phyloP scores from a whole-genome alignment of 2,797 vertebrate genomes.

The Limnodromus scolopaceus region DNA sequence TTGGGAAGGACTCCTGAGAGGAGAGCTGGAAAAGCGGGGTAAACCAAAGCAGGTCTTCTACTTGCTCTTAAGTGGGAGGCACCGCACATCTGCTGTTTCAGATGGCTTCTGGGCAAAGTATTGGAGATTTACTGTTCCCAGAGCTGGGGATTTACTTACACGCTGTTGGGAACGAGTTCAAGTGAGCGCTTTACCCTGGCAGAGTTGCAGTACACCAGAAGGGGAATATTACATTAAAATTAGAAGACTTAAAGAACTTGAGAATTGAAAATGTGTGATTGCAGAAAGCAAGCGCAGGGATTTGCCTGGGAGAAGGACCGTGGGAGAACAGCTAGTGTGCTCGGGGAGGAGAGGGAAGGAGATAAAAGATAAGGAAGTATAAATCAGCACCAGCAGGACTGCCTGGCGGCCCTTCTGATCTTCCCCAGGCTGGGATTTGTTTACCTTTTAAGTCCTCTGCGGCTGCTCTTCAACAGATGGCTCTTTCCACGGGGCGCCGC shows the following conservation, averaged over 20 bases:
- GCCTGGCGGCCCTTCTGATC: slow-evolving; percentile 53
- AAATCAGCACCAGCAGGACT: slow-evolving; percentile 10
- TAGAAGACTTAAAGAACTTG: neutral
- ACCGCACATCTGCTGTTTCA: neutral
- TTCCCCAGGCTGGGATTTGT: slow-evolving; percentile 7
- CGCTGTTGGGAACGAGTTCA: neutral
- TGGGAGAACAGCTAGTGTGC: slow-evolving; percentile 40
- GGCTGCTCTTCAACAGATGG: neutral
- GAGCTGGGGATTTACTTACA: neutral
- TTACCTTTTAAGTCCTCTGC: neutral
- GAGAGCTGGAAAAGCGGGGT: neutral
- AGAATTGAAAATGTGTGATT: neutral
- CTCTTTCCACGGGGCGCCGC: neutral
- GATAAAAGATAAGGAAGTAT: slow-evolving; percentile 62
- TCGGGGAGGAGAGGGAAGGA: neutral
- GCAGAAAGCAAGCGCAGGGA: neutral
- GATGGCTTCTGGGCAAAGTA: neutral
- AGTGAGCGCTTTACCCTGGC: neutral
- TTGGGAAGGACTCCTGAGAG: neutral
- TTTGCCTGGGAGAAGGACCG: slow-evolving; percentile 19
- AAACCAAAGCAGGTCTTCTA: neutral
- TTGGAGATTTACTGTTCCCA: neutral
- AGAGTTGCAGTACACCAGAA: neutral
- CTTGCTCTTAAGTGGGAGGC: neutral
- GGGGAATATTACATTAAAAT: neutral